Evolutionary conservation across 2,888 invertebrate genomes (phyloP).

Genomic region (Dynastes maya): DNA sequence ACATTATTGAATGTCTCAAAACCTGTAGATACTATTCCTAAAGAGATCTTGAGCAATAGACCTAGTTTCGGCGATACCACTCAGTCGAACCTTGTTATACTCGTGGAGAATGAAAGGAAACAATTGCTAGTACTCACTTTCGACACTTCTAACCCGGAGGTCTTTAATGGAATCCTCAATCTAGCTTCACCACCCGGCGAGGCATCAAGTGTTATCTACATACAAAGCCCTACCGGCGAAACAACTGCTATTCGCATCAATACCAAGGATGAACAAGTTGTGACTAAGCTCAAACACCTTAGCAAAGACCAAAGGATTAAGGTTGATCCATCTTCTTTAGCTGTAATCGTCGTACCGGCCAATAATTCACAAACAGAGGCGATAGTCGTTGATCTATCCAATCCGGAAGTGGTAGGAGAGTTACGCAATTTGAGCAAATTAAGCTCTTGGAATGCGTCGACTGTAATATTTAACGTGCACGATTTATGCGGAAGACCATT

Average conservation of each 20-base stretch:
- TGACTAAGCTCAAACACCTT: not conserved
- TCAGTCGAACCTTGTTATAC: not conserved
- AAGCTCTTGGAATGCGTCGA: not conserved
- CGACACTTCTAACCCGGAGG: slow-evolving; percentile 14
- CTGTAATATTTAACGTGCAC: not conserved
- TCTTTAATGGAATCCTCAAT: slow-evolving; percentile 5
- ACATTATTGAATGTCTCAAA: not conserved
- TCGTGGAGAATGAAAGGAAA: not conserved
- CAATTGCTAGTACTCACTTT: not conserved
- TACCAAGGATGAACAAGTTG: not conserved
- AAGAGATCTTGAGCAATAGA: slow-evolving; percentile 11
- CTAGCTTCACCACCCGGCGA: slow-evolving; percentile 3
- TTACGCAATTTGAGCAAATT: not conserved
- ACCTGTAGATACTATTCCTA: not conserved
- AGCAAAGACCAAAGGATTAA: not conserved
- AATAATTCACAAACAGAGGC: too few species aligned
- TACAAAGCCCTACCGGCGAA: slow-evolving; percentile 9
- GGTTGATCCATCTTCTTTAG: not conserved
- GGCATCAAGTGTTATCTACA: not conserved
- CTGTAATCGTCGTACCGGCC: not conserved
- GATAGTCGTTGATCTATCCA: slow-evolving; percentile 9
- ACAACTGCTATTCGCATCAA: slow-evolving; percentile 23
- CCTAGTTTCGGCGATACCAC: not conserved
- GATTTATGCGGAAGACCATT: not conserved
- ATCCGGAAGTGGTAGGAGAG: not conserved